Conservation (phyloP, 2,888 invertebrate species). For the Acanthacorydalis orientalis region DNA sequence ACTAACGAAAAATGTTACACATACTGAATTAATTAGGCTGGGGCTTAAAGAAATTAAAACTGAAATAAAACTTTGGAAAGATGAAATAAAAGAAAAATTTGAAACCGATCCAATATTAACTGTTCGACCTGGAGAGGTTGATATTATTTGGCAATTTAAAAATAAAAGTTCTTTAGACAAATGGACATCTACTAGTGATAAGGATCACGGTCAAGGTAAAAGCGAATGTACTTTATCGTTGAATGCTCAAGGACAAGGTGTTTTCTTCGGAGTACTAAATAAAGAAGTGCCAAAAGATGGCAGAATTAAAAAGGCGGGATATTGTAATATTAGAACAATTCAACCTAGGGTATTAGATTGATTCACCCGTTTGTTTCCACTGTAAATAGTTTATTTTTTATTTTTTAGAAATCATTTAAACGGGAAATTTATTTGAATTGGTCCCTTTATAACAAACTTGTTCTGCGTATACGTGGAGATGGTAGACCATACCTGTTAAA, state of each 20-base stretch:
- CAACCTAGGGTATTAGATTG: slow-evolving; percentile 37
- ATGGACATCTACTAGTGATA: slow-evolving; percentile 62
- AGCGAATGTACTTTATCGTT: slow-evolving; percentile 49
- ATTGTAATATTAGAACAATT: slow-evolving; percentile 59
- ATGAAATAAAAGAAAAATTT: slow-evolving; percentile 49
- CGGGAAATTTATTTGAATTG: slow-evolving; percentile 55
- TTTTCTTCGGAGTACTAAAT: slow-evolving; percentile 55
- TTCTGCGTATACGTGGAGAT: slow-evolving; percentile 79
- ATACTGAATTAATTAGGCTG: slow-evolving; percentile 36
- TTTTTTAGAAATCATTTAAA: slow-evolving; percentile 62
- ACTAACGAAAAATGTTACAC: slow-evolving; percentile 23
- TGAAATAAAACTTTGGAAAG: slow-evolving; percentile 45
- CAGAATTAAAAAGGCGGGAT: slow-evolving; percentile 56
- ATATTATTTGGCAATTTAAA: slow-evolving; percentile 55
- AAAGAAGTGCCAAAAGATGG: slow-evolving; percentile 69
- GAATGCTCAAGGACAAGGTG: slow-evolving; percentile 47
- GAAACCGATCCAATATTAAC: slow-evolving; percentile 41
- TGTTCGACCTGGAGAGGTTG: slow-evolving; percentile 45
- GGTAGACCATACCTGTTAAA: slow-evolving; percentile 81
- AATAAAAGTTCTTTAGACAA: slow-evolving; percentile 41
- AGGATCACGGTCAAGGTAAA: slow-evolving; percentile 64
- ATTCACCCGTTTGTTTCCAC: not conserved
- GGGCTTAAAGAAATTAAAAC: slow-evolving; percentile 47
- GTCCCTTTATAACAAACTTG: slow-evolving; percentile 55
- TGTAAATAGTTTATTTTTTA: not conserved